A percentile compares a stretch with the other conserved stretches of the same genome.
phyloP scores from a whole-genome alignment of 2,888 invertebrate genomes.

The Ischnura elegans region DNA sequence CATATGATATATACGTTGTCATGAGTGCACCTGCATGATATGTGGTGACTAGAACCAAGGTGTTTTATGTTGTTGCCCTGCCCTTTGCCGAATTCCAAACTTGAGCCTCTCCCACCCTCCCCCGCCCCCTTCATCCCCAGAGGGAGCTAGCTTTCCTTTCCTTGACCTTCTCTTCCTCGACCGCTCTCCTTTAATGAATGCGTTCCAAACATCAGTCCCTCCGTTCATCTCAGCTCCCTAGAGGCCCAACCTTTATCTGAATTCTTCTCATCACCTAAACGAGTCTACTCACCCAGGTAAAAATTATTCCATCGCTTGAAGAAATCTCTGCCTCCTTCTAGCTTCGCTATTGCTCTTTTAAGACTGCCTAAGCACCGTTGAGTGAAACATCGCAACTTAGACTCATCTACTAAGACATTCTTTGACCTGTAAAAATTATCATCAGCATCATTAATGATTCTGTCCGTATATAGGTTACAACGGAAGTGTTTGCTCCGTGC shows the following conservation, averaged over 20 bases:
- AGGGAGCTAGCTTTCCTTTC: background rate
- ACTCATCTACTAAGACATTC: background rate
- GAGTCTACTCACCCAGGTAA: background rate
- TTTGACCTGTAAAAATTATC: background rate
- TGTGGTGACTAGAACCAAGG: no score
- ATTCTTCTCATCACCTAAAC: background rate
- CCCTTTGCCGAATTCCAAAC: no score
- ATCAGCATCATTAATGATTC: background rate
- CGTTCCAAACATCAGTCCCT: background rate
- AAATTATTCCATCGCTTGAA: background rate
- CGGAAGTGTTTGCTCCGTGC: no score
- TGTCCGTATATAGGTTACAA: no score
- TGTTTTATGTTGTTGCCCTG: no score
- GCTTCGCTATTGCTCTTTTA: no score
- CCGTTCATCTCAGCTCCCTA: background rate
- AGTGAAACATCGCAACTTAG: no score
- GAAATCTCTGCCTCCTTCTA: background rate
- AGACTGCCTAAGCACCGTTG: no score
- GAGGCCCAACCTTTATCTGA: background rate
- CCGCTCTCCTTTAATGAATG: background rate
- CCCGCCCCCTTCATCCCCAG: background rate
- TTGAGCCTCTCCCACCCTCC: no score
- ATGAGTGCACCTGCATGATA: no score
- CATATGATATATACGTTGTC: no score
- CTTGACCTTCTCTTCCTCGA: slow-evolving; percentile 9